Base-by-base conservation (phyloP, 1,140 invertebrate species). In the Hylaeus volcanicus region DNA sequence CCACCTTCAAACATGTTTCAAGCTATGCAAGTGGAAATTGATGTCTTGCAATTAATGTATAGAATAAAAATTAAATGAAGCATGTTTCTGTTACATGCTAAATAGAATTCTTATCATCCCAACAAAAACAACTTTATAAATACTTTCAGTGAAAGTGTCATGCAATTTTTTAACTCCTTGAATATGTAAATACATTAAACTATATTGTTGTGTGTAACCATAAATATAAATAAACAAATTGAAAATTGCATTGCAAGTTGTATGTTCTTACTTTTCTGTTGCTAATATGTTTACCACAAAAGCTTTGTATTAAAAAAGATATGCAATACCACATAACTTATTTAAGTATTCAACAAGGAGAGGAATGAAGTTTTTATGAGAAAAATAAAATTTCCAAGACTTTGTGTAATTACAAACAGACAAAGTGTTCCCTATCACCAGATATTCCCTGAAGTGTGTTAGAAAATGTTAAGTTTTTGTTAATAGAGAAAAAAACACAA, bases 381-480 rank as follows among this genome's bases (percentile, higher is more conserved):
- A 48, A 56, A 51, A 74, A 51, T 61, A 83, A 55, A 83, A 60
- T 56, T 80, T 58, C 66, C 51, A 72, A 73, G 53, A 82, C 48
- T 79, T 72, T 39, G 12, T 58, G 26, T 78, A 84, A 63, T 63
- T 56, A 78, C 12, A 39, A 79, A 37, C n/a, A 75, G 45, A 12
- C 68, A 69, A 71, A 77, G 56, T 79, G 78, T 79, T 89, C 80
- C 74, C 79, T 85, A 90, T 84, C 89, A 91, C 90, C 89, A 91
- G 90, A 91, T 91, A 91, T 91, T 91, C 89, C 90, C 90, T 88
- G 70, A 84, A 88, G 82, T 82, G 80, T 87, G 76, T 89, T 88
- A 87, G 74, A 82, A 51, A 72, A 80, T 86, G 79, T 90, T 83
- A 87, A 78, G 84, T 88, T 71, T 78, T 66, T 77, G 61, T 84